Evolutionary conservation across 2,797 vertebrate species (phyloP).

Genomic region (Scomberomorus guttatus): DNA sequence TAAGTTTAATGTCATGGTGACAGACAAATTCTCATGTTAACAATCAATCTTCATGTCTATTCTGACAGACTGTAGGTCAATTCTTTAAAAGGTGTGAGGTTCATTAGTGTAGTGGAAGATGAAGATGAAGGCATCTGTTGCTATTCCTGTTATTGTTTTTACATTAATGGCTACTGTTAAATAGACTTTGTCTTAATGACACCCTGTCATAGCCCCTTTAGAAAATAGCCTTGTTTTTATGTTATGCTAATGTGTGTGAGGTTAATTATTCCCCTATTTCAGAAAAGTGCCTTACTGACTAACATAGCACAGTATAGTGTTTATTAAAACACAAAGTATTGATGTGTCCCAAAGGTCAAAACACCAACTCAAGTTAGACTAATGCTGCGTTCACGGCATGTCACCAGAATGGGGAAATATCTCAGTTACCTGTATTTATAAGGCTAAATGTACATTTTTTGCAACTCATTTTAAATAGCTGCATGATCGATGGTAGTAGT

Average conservation of each 20-base stretch:
- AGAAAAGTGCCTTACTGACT: not conserved
- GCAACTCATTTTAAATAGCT: no score
- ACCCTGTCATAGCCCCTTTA: no score
- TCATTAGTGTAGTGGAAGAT: not conserved
- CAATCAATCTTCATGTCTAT: not conserved
- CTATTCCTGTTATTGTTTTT: not conserved
- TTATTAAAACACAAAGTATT: not conserved
- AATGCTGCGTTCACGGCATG: not conserved
- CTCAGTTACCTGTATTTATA: not conserved
- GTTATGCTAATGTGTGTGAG: no score
- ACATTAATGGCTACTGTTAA: not conserved
- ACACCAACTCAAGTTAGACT: not conserved
- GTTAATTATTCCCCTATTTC: not conserved
- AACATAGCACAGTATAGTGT: not conserved
- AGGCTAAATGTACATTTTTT: no score
- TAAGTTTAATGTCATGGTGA: not conserved
- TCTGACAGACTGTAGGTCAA: not conserved
- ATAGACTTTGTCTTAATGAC: not conserved
- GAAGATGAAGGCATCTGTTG: not conserved
- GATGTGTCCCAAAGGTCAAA: not conserved
- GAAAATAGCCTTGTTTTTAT: no score
- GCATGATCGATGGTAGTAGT: no score
- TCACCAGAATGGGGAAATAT: not conserved
- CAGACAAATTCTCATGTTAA: not conserved
- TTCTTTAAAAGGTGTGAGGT: not conserved